Evolutionary conservation across 2,797 vertebrate genomes (phyloP).

Genomic region (Chelonia mydas): DNA sequence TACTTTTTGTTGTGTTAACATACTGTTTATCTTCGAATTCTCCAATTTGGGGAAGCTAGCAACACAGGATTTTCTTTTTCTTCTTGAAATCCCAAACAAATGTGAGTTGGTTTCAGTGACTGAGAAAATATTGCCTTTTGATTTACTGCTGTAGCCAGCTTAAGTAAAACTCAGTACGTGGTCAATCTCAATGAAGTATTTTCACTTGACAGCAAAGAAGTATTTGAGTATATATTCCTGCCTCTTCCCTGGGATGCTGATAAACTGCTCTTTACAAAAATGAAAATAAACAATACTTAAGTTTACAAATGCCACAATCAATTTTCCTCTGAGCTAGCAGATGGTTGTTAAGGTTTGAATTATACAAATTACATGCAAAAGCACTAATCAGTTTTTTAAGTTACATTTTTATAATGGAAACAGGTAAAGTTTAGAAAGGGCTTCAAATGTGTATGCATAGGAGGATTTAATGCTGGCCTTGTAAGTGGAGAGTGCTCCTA

Average conservation of each 20-base stretch:
- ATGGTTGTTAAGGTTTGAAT: accelerated
- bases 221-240: accelerated
- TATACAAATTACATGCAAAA: accelerated
- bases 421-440: neutral
- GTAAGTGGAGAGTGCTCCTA: neutral
- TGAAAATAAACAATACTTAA: neutral
- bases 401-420: neutral
- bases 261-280: neutral
- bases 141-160: neutral
- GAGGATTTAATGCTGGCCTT: accelerated
- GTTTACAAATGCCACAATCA: accelerated
- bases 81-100: neutral
- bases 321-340: neutral
- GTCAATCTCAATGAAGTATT: neutral
- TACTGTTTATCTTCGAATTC: neutral
- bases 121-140: neutral
- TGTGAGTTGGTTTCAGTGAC: neutral
- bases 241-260: neutral
- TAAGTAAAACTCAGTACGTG: neutral
- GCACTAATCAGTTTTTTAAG: neutral
- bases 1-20: neutral
- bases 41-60: neutral
- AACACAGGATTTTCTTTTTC: neutral
- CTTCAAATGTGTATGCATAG: neutral
- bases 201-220: neutral